Evolutionary conservation across 1,140 invertebrate species (phyloP), one percentile per base, ranked within the genome.

Genomic region (Drosophila virilis): DNA sequence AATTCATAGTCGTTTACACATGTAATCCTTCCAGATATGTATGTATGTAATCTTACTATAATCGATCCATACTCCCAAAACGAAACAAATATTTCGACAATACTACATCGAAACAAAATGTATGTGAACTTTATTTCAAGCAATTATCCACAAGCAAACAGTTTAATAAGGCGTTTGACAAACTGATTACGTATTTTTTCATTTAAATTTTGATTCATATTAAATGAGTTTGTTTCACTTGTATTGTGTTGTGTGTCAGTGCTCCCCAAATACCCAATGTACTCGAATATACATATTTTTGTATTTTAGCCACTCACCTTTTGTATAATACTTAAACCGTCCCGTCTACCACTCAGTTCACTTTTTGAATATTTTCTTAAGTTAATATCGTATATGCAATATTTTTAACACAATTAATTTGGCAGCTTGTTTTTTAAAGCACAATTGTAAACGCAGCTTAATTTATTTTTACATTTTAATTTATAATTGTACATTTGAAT

Each of bases 311-410:
- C n/a, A 54, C 32, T 35, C 7, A 61, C 37, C 83, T 88, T 74
- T 86, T 86, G 83, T 86, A 86, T 70, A 71, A 77, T 86, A 86
- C 45, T 89, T 86, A 89, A 51, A 69, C 52, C 72, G 65, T 69
- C 72, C 66, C 58, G 40, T 40, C 38, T 55, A 51, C 40, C 59
- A 62, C 45, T 69, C 59, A 61, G 43, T 42, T 54, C 65, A 67
- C 60, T 10, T 61, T 52, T 61, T 52, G 15, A 66, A 48, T 71
- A 50, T 50, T 69, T 28, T 15, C 74, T 78, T 86, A 82, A 88
- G 72, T 60, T 72, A 42, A 45, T 28, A 35, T 77, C 42, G 10
- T 73, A 73, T 66, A 64, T 65, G 66, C 66, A 70, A 64, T 64
- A 59, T 59, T 59, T 62, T 42, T 52, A 22, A 22, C 40, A 8